phyloP scores from a whole-genome alignment of 2,888 invertebrate species.

The Erpobdella octoculata region DNA sequence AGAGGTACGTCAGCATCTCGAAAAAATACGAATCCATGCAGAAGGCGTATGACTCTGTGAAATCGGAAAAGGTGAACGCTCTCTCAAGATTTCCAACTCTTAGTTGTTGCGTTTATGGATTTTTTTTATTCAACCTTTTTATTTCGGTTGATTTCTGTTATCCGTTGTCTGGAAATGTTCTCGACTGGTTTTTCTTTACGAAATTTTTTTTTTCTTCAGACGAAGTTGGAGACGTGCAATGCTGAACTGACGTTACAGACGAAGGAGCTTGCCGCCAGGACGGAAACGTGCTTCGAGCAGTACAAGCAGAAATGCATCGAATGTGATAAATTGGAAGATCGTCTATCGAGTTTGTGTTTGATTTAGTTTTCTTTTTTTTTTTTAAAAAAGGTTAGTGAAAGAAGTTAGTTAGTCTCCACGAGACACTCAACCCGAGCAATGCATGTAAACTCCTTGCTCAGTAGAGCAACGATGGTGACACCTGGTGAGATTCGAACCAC shows the following conservation, averaged over 20 bases:
- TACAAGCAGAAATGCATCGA: slow-evolving; percentile 44
- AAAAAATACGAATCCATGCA: slow-evolving; percentile 35
- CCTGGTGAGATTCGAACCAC: no score
- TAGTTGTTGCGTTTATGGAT: no score
- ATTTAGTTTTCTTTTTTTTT: no score
- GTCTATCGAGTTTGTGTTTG: no score
- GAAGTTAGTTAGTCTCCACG: no score
- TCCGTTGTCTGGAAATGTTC: neutral
- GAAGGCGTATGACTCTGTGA: slow-evolving; percentile 32
- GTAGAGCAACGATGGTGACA: no score
- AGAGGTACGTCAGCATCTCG: slow-evolving; percentile 37
- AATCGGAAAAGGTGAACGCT: slow-evolving; percentile 17
- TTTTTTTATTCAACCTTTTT: neutral
- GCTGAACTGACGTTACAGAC: no score
- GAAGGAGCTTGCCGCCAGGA: no score
- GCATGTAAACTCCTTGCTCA: no score
- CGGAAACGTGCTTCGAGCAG: slow-evolving; percentile 45
- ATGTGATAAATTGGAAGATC: slow-evolving; percentile 41
- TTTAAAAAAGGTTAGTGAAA: no score
- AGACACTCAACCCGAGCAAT: no score
- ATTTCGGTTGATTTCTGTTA: neutral
- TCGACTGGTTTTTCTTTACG: neutral
- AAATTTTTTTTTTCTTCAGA: neutral
- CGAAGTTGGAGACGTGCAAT: neutral
- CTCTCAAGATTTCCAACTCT: no score